Conservation (phyloP, 2,113 vertebrate species). For the Gnathonemus longibarbis region DNA sequence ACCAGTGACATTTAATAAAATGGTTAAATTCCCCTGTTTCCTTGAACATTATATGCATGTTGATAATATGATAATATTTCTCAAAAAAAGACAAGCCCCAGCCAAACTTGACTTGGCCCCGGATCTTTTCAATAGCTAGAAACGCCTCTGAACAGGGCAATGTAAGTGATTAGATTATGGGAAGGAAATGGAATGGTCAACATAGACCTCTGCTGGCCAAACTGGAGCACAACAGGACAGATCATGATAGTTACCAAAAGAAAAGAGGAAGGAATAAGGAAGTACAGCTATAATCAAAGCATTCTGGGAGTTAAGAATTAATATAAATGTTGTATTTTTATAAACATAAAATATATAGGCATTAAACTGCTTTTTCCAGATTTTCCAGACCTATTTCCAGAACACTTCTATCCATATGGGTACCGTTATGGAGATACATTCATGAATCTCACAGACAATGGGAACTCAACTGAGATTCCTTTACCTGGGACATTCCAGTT, state of each 20-base stretch:
- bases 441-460: background rate
- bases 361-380: background rate
- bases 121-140: too few species aligned
- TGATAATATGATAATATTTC: too few species aligned
- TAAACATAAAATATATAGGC: background rate
- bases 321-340: background rate
- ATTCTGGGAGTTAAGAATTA: background rate
- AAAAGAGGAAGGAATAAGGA: background rate
- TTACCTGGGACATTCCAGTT: constrained; percentile 26
- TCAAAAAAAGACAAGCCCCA: too few species aligned
- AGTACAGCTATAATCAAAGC: background rate
- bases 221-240: background rate
- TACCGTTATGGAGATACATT: background rate
- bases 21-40: too few species aligned
- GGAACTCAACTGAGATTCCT: constrained; percentile 35
- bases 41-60: too few species aligned
- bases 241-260: background rate
- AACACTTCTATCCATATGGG: constrained; percentile 31
- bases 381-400: constrained; percentile 20
- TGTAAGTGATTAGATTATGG: background rate
- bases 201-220: background rate
- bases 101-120: too few species aligned
- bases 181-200: background rate
- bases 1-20: too few species aligned
- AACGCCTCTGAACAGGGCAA: background rate